Evolutionary conservation across 2,888 invertebrate species (phyloP).

Genomic region (Cheilosia vernalis): DNA sequence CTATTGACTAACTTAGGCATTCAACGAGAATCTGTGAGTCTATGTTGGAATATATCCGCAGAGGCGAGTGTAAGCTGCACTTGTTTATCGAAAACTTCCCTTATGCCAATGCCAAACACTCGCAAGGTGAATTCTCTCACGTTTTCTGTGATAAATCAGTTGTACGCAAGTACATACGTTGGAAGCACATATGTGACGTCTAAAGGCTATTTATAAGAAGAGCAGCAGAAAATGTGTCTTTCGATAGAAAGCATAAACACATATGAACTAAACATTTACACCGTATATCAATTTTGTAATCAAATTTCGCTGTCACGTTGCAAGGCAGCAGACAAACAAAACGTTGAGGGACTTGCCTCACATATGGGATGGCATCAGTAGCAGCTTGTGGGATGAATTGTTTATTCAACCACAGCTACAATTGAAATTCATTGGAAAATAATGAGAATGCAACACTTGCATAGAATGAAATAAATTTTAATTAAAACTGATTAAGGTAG

Average conservation of each 20-base stretch:
- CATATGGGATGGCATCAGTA: too few relatives aligned
- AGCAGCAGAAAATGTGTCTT: neutral
- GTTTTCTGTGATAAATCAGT: slow-evolving; percentile 35
- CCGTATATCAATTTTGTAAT: slow-evolving; percentile 1
- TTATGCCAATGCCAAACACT: neutral
- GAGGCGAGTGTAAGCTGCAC: neutral
- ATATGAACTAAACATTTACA: neutral
- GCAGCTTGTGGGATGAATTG: neutral
- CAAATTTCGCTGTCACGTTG: slow-evolving; percentile 10
- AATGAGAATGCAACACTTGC: slow-evolving; percentile 1
- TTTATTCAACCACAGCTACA: neutral
- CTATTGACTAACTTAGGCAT: neutral
- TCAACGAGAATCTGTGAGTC: neutral
- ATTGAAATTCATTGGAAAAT: slow-evolving; percentile 11
- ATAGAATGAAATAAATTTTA: neutral
- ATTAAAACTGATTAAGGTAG: neutral
- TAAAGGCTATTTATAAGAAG: neutral
- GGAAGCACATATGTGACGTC: slow-evolving; percentile 43
- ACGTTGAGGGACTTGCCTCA: too few relatives aligned
- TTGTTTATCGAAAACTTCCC: slow-evolving; percentile 9
- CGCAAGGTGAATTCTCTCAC: slow-evolving; percentile 49
- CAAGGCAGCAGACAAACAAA: neutral
- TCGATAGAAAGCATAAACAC: neutral
- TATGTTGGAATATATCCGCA: neutral
- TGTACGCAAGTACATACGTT: neutral